phyloP scores from a whole-genome alignment of 2,797 vertebrate genomes.

The Threskiornis aethiopicus region DNA sequence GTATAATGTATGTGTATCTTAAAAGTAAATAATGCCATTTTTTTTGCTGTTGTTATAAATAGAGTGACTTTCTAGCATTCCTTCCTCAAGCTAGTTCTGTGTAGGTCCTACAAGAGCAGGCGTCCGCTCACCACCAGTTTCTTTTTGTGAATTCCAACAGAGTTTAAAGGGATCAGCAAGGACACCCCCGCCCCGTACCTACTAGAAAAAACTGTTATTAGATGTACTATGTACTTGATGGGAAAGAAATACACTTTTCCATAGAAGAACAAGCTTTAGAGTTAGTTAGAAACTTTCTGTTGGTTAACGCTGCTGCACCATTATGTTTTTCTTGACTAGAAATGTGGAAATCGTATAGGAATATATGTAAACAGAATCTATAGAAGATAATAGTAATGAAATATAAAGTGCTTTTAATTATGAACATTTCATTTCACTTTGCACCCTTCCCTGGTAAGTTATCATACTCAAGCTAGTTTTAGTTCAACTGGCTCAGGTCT shows the following conservation, averaged over 20 bases:
- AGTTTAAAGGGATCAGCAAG: not conserved
- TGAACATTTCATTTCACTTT: not conserved
- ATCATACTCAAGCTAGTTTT: not conserved
- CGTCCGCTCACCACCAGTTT: not conserved
- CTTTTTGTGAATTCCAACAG: not conserved
- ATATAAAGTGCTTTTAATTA: not conserved
- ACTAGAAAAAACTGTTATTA: not conserved
- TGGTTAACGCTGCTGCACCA: not conserved
- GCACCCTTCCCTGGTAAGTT: constrained; percentile 6
- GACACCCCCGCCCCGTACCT: not conserved
- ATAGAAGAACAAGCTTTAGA: not conserved
- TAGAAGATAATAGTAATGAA: not conserved
- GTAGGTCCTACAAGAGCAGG: not conserved
- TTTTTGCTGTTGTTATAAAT: not conserved
- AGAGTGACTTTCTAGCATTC: not conserved
- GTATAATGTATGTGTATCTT: not conserved
- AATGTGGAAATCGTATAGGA: not conserved
- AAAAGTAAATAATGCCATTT: not conserved
- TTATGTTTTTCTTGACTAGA: not conserved
- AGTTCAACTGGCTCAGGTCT: not conserved
- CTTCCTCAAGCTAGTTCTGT: not conserved
- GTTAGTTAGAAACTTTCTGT: not conserved
- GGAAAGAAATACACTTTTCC: not conserved
- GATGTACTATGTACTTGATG: not conserved
- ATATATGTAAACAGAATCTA: constrained; percentile 18